Percentiles rank a stretch among this genome's conserved stretches.
phyloP scores from a whole-genome alignment of 2,113 vertebrate genomes.

The Catharus bicknelli region DNA sequence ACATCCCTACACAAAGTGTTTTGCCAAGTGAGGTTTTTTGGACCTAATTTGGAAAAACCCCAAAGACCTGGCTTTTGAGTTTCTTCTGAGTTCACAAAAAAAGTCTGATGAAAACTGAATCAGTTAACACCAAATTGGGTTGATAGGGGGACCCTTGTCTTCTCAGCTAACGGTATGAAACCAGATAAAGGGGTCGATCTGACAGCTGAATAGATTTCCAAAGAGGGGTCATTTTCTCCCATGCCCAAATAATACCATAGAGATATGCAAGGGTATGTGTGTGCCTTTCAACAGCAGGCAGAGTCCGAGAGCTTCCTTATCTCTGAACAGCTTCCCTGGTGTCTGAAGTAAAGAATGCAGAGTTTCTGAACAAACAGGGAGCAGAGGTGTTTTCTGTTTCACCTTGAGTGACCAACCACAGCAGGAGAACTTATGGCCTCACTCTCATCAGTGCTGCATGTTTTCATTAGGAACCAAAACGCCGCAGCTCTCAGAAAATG shows the following conservation, averaged over 20 bases:
- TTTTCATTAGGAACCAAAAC: neutral
- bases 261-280: constrained; percentile 38
- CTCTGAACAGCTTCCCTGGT: constrained; percentile 23
- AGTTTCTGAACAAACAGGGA: constrained; percentile 15
- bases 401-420: neutral
- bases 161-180: constrained; percentile 52
- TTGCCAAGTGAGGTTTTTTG: constrained; percentile 30
- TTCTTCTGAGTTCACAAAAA: constrained; percentile 4
- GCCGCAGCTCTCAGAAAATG: neutral
- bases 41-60: constrained; percentile 11
- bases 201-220: constrained; percentile 58
- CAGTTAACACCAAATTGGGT: constrained; percentile 54
- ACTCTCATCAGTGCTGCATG: neutral
- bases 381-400: neutral
- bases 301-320: constrained; percentile 41
- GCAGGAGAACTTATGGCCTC: neutral
- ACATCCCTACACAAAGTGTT: neutral
- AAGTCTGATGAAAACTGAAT: constrained; percentile 53
- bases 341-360: constrained; percentile 41
- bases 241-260: constrained; percentile 55
- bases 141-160: constrained; percentile 64
- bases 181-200: constrained; percentile 56
- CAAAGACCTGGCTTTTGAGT: constrained; percentile 1
- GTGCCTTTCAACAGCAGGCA: constrained; percentile 49
- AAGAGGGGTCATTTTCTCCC: constrained; percentile 56